Percentiles rank a stretch among this genome's conserved stretches.
Evolutionary conservation across 1,140 invertebrate genomes (phyloP).

Genomic region (Hypothenemus hampei): DNA sequence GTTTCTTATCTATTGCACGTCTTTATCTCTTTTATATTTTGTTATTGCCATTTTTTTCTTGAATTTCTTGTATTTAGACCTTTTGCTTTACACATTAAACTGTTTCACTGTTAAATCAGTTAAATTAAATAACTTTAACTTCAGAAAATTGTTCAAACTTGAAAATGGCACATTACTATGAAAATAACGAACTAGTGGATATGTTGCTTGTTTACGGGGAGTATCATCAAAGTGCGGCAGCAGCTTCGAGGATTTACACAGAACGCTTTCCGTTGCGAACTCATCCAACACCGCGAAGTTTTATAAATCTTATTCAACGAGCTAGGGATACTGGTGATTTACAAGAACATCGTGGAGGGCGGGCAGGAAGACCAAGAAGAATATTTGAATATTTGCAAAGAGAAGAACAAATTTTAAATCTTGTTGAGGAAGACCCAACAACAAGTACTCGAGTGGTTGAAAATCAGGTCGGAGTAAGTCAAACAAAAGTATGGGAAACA

Average conservation of each 20-base stretch:
- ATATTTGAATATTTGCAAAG: slow-evolving; percentile 1
- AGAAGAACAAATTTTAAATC: slow-evolving; percentile 3
- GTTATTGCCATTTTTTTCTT: too few species aligned
- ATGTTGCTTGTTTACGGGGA: background rate
- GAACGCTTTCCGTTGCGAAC: background rate
- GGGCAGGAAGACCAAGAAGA: background rate
- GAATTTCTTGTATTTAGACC: too few species aligned
- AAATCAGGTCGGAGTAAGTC: slow-evolving; percentile 4
- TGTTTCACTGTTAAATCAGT: too few species aligned
- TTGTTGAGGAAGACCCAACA: slow-evolving; percentile 8
- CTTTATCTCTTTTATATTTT: too few species aligned
- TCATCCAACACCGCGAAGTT: slow-evolving; percentile 6
- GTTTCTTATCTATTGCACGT: too few species aligned
- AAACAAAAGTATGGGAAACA: slow-evolving; percentile 1
- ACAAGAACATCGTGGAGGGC: slow-evolving; percentile 2
- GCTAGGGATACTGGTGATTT: slow-evolving; percentile 2
- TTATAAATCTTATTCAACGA: slow-evolving; percentile 6
- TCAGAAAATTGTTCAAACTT: background rate
- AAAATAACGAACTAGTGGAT: background rate
- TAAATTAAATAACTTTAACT: background rate
- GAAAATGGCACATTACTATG: slow-evolving; percentile 4
- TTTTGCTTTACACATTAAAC: too few species aligned
- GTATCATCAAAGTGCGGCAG: slow-evolving; percentile 1
- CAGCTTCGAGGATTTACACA: background rate
- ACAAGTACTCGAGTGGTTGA: background rate